Base-by-base conservation (phyloP, 2,888 invertebrate genomes). In the Clistopyga incitator region DNA sequence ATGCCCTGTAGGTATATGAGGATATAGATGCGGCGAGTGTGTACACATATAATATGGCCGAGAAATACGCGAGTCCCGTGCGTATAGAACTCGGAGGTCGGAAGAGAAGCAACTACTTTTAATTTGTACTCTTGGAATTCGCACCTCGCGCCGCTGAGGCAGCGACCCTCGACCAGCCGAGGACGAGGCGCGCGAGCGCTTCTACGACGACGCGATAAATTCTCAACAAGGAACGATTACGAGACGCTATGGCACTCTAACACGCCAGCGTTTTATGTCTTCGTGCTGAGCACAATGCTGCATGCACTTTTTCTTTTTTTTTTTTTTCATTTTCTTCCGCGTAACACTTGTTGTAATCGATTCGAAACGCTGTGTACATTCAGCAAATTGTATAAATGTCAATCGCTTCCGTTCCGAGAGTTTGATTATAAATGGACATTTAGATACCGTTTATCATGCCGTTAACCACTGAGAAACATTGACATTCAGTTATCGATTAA, bases 71-170 rank as follows among this genome's bases (percentile, higher is more conserved):
- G 59, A 59, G 18, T 45, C n/a, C 47, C 34, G 38, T 71, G 47
- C 54, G 70, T 71, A 59, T 54, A 52, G 38, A 61, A 6, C 20
- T 13, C 25, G 65, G 71, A 79, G 76, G 68, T 71, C 61, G 67
- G 67, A 77, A 77, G 52, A 20, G 68, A 70, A 67, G 67, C 78
- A 80, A 83, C 72, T 77, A 77, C 79, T 80, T 80, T 80, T 83
- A 80, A 83, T 83, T 83, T 80, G 83, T 68, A 80, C 61, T 47
- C 83, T 83, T 72, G 83, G 83, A 83, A 83, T 83, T 80, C 72
- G 76, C 67, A 72, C 67, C 61, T 47, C 50, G 67, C 54, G 47
- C 34, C 45, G 64, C 18, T 52, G 20, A 56, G 78, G 47, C 34
- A 74, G 42, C 70, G 56, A 45, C 50, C 38, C 64, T 64, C 25